Percentiles rank a stretch among this genome's conserved stretches.
These are phyloP conservation scores for Sanderia malayensis DNA, from an alignment of 30 jellyfish, hydroid and myxozoan species.

Conservation along the genomic window DNA sequence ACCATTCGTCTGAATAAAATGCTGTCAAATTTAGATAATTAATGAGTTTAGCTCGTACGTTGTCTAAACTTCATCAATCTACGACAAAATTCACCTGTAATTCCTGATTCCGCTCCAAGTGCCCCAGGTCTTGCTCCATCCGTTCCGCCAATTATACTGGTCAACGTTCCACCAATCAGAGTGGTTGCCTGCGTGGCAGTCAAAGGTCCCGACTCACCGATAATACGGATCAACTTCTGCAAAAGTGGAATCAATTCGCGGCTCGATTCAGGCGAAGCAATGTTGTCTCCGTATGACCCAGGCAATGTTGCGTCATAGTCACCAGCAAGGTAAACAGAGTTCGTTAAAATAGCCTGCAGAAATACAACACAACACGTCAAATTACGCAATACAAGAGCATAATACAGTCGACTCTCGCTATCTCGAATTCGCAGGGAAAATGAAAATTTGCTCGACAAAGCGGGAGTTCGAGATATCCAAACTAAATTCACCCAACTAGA, in stretches of 20 bases:
- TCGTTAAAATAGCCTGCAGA: conserved; percentile 59
- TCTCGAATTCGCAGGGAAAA: too few species aligned
- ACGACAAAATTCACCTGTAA: too few species aligned
- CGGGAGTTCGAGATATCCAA: too few species aligned
- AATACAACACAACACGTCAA: too few species aligned
- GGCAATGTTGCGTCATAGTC: conserved; percentile 73
- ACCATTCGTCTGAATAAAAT: too few species aligned
- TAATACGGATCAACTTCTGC: conserved; percentile 76
- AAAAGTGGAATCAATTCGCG: conserved; percentile 77
- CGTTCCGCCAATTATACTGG: conserved; percentile 35
- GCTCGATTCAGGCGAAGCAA: conserved; percentile 85
- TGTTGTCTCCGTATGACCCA: conserved; percentile 91
- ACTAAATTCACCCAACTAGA: too few species aligned
- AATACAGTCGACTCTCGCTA: too few species aligned
- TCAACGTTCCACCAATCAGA: conserved; percentile 35
- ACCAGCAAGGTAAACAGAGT: conserved; percentile 73
- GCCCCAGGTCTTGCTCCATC: conserved; percentile 37
- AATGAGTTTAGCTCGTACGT: too few species aligned
- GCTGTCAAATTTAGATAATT: too few species aligned
- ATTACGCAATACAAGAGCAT: too few species aligned
- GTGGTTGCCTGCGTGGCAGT: conserved; percentile 32
- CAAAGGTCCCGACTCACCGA: conserved; percentile 83
- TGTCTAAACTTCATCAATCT: too few species aligned
- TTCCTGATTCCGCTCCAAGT: conserved; percentile 49
- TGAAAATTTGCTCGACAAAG: too few species aligned